phyloP scores from a whole-genome alignment of 2,113 vertebrate species.

The Alethe diademata region DNA sequence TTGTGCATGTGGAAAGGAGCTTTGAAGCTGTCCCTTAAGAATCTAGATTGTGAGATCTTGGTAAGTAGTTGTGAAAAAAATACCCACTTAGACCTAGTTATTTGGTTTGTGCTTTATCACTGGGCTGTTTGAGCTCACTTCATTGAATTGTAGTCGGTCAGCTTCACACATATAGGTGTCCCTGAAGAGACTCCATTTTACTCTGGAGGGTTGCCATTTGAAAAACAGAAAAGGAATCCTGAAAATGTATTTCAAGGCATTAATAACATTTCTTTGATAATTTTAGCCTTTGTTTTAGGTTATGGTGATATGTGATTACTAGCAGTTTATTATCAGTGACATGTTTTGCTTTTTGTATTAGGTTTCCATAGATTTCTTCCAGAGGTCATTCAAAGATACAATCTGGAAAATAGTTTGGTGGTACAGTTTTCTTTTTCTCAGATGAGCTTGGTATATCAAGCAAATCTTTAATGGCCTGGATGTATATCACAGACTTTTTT shows the following conservation, averaged over 20 bases:
- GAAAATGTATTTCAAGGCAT: not conserved
- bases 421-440: not conserved
- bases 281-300: not conserved
- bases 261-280: not conserved
- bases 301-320: not conserved
- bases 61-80: not conserved
- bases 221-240: not conserved
- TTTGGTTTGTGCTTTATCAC: not conserved
- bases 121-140: not conserved
- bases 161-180: not conserved
- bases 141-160: not conserved
- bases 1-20: not conserved
- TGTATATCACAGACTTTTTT: not conserved
- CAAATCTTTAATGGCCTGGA: not conserved
- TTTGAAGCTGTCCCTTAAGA: not conserved
- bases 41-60: not conserved
- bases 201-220: not conserved
- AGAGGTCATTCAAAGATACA: not conserved
- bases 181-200: not conserved
- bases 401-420: not conserved
- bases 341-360: not conserved
- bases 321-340: rapidly evolving
- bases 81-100: not conserved
- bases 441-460: not conserved
- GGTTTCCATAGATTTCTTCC: not conserved